A percentile compares a stretch with the other conserved stretches of the same genome.
phyloP scores from a whole-genome alignment of 1,140 invertebrate genomes.

The Pseudomyrmex pallidus region DNA sequence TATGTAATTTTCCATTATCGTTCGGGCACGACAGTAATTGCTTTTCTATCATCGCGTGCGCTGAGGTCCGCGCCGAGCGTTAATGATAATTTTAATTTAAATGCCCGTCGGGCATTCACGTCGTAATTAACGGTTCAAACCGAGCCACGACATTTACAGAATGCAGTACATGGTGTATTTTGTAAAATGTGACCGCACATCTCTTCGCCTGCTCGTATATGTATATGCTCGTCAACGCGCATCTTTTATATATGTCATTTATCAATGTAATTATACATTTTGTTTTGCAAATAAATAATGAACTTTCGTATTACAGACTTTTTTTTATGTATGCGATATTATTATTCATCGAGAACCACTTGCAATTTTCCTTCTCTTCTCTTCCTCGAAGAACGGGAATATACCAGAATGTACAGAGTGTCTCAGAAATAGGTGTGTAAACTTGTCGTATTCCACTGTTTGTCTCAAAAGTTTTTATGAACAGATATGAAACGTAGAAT shows the following conservation, averaged over 20 bases:
- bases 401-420: background rate
- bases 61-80: background rate
- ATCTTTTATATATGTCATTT: background rate
- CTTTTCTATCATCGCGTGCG: slow-evolving; percentile 38
- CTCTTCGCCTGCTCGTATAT: background rate
- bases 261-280: slow-evolving; percentile 23
- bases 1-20: slow-evolving; percentile 29
- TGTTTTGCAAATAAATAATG: slow-evolving; percentile 7
- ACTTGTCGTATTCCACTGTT: too few relatives aligned
- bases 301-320: background rate
- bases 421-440: too few relatives aligned
- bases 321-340: background rate
- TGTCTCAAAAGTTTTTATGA: too few relatives aligned
- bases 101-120: slow-evolving; percentile 6
- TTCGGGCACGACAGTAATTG: slow-evolving; percentile 35
- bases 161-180: background rate
- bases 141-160: background rate
- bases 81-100: slow-evolving; percentile 52
- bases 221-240: background rate
- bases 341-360: background rate
- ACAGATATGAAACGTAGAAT: too few relatives aligned
- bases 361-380: slow-evolving; percentile 29
- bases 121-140: slow-evolving; percentile 45
- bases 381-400: background rate
- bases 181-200: background rate